Evolutionary conservation across 2,113 vertebrate genomes (phyloP).

Genomic region (Chascanopsetta lugubris): DNA sequence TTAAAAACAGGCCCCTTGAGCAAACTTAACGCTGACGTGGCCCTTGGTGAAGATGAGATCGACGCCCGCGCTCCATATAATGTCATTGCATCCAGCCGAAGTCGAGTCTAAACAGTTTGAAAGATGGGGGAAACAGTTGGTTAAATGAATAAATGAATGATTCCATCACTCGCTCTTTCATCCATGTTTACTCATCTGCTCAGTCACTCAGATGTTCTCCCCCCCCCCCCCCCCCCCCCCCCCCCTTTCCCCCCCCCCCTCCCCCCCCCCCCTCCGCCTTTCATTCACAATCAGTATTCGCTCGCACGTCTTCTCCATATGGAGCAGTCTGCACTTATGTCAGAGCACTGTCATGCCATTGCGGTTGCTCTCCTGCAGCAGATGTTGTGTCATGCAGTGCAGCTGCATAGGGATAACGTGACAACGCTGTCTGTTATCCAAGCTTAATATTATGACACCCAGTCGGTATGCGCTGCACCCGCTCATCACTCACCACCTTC

Average conservation of each 20-base stretch:
- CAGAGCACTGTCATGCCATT: slow-evolving; percentile 45
- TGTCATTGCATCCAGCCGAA: neutral
- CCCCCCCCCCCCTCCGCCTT: too few relatives aligned
- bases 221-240: too few relatives aligned
- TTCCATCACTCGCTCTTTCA: slow-evolving; percentile 16
- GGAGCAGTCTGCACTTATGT: slow-evolving; percentile 56
- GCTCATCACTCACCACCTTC: slow-evolving; percentile 21
- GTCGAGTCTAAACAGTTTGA: slow-evolving; percentile 3
- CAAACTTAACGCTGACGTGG: too few relatives aligned
- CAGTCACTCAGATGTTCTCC: slow-evolving; percentile 30
- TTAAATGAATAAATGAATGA: slow-evolving; percentile 27
- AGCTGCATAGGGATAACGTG: slow-evolving; percentile 63
- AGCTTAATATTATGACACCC: slow-evolving; percentile 61
- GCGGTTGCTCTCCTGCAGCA: slow-evolving; percentile 47
- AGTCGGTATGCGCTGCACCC: slow-evolving; percentile 16
- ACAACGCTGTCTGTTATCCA: slow-evolving; percentile 56
- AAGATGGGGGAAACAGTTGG: slow-evolving; percentile 11
- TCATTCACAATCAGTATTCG: slow-evolving; percentile 62
- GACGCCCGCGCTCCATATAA: too few relatives aligned
- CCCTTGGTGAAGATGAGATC: too few relatives aligned
- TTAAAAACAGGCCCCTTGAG: too few relatives aligned
- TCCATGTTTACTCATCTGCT: slow-evolving; percentile 53
- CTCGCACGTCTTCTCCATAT: slow-evolving; percentile 59
- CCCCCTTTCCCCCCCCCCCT: too few relatives aligned
- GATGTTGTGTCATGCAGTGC: slow-evolving; percentile 60